These are phyloP conservation scores for Cerceris ruficornis DNA, from an alignment of 2,888 invertebrate genomes.

Conservation along the genomic window DNA sequence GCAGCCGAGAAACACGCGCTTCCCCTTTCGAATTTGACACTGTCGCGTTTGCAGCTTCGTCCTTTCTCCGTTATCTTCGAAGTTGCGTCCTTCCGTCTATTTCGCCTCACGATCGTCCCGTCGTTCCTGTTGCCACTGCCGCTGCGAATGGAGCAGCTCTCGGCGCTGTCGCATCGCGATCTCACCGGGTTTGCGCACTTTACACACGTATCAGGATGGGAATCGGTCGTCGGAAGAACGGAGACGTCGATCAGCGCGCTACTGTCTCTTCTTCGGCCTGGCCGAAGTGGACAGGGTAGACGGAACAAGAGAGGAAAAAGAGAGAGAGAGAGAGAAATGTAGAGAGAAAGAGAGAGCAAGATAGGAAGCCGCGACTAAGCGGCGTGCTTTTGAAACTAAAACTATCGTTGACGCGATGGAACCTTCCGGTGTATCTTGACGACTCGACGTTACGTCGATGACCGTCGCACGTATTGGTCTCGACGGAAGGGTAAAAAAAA, in stretches of 20 bases:
- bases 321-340: not conserved
- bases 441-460: no score
- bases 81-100: constrained; percentile 6
- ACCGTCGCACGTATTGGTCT: no score
- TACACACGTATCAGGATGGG: constrained; percentile 5
- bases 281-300: not conserved
- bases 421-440: no score
- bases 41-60: not conserved
- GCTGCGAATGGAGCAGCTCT: constrained; percentile 38
- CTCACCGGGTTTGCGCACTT: constrained; percentile 24
- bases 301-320: not conserved
- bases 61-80: not conserved
- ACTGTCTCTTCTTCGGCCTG: no score
- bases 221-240: no score
- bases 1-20: no score
- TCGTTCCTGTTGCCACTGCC: constrained; percentile 41
- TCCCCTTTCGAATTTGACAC: no score
- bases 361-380: not conserved
- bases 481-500: not conserved
- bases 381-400: not conserved
- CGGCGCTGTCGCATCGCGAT: constrained; percentile 55
- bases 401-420: not conserved
- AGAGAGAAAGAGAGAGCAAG: not conserved
- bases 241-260: not conserved
- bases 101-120: constrained; percentile 33